Evolutionary conservation across 2,888 invertebrate species (phyloP), one percentile per base, ranked within the genome.

Genomic region (Dynastes tityus): DNA sequence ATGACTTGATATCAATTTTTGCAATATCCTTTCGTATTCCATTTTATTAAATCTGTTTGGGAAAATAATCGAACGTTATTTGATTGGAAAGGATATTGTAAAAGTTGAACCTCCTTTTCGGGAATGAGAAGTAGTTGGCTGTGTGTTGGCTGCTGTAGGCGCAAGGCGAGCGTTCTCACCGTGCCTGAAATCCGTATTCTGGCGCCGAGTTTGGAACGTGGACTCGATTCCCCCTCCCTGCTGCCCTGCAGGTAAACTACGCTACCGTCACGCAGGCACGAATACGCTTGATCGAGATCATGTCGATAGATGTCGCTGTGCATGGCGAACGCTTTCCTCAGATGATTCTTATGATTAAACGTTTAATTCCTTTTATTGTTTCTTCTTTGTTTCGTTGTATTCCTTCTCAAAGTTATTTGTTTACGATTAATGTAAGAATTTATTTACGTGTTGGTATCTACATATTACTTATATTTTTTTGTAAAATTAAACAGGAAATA

Each of bases 111-210:
- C 13, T 68, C 51, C 22, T 67, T 40, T 61, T 61, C 27, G 40
- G 67, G 77, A 79, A 79, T 79, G 77, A 58, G 16, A 49, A 77
- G 79, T 79, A 79, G 79, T 74, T 82, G 82, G 81, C 84, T 85
- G 85, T 87, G 84, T 87, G 87, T 87, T 88, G 86, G 87, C 87
- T 86, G 87, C 87, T 86, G 83, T 89, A 93, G 92, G 91, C 92
- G 92, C 90, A 93, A 93, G 90, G 91, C 92, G 91, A 93, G 93
- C 91, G 91, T 93, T 88, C 91, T 94, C 80, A 92, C 93, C 89
- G 92, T 95, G 84, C 95, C 95, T 83, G 94, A 94, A 91, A 95
- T 95, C 87, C 94, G 95, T 87, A 94, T 95, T 86, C 90, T 95
- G 91, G 94, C 95, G 88, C 94, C 95, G 85, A 95, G 95, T 89